Evolutionary conservation across 2,113 vertebrate species (phyloP).

Genomic region (Platanista minor): DNA sequence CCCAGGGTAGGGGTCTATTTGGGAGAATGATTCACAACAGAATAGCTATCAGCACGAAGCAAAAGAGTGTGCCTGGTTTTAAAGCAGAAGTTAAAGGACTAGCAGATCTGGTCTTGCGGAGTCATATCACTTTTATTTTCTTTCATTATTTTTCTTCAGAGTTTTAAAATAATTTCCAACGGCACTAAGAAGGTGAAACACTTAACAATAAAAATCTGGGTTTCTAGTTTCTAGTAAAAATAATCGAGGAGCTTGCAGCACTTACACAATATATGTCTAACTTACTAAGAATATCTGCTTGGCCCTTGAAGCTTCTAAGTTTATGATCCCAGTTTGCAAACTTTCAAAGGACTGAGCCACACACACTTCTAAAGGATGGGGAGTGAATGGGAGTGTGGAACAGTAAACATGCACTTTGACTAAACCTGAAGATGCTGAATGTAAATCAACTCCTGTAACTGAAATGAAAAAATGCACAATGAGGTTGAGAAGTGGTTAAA

Average conservation of each 20-base stretch:
- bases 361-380: not conserved
- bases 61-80: not conserved
- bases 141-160: too few relatives aligned
- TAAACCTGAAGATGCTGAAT: not conserved
- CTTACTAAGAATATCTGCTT: not conserved
- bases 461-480: not conserved
- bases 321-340: not conserved
- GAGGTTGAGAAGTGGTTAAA: not conserved
- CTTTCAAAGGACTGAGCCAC: not conserved
- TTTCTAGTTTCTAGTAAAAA: not conserved
- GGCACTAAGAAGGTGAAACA: not conserved
- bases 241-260: not conserved
- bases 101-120: not conserved
- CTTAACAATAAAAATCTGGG: not conserved
- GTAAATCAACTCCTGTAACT: not conserved
- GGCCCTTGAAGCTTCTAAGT: not conserved
- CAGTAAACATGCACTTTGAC: not conserved
- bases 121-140: not conserved
- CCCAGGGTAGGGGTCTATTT: not conserved
- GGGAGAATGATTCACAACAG: not conserved
- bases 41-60: not conserved
- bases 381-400: fast-evolving
- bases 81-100: not conserved
- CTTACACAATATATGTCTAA: not conserved
- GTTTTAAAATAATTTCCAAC: not conserved